Base-by-base conservation (phyloP, 2,797 vertebrate species). In the Pitangus sulphuratus region DNA sequence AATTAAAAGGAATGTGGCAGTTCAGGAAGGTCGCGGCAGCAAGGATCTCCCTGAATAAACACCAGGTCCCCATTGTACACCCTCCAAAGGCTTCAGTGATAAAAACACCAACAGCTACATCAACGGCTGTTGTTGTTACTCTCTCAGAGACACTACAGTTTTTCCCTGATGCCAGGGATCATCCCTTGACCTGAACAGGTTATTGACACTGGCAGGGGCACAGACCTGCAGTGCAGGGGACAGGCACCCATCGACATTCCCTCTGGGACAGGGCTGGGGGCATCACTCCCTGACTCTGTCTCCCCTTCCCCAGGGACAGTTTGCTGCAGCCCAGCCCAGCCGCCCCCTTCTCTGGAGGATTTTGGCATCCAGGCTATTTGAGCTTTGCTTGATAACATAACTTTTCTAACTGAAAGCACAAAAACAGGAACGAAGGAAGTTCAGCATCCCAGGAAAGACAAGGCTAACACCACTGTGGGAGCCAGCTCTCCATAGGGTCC, bases 1-100 rank as follows among this genome's bases (percentile, higher is more conserved):
- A 96, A 97, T 97, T 91, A 98, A 97, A 97, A 98, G 98, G 98
- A 98, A 98, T 98, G 98, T 93, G 96, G 89, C 94, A 74, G 95
- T 97, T 98, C 98, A 98, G 96, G 40, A 90, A 97, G 98, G 98
- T 98, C 98, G 94, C 3, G 37, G 98, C 97, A 97, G 97, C 97
- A 88, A 98, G 97, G 96, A 93, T 93, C 95, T 85, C 94, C 85
- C 95, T 94, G 95, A 98, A 97, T 85, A 98, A 98, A 98, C 98
- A 97, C 97, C 20, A 1, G 56, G 88, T 83, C 94, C 86, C 84
- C 25, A 8, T 1, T 90, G 93, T 85, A 74, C 89, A 74, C 86
- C 79, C 87, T 87, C 72, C 83, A 68, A 89, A 91, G 88, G 62
- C 84, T 87, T 3, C 21, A 20, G 71, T 44, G 91, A 87, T 66